A percentile compares a stretch with the other conserved stretches of the same genome.
Evolutionary conservation across 2,797 vertebrate species (phyloP).

Genomic region (Nyctalus aviator): DNA sequence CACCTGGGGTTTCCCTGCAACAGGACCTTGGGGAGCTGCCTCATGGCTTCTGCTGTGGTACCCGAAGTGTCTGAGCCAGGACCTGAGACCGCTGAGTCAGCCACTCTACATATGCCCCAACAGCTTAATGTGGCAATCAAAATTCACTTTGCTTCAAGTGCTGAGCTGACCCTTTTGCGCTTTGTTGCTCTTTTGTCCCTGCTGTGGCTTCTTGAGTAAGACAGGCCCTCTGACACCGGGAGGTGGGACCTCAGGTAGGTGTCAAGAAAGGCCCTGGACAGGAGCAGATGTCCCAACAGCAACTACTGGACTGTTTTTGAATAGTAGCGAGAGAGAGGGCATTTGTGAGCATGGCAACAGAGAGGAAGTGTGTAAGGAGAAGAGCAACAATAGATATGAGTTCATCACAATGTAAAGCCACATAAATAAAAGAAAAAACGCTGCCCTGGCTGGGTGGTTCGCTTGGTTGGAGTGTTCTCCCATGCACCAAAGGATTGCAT

Average conservation of each 20-base stretch:
- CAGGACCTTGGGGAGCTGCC: not conserved
- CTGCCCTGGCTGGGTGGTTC: too few species aligned
- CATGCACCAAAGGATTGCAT: too few species aligned
- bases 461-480: too few species aligned
- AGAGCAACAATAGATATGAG: not conserved
- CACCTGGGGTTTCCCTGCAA: rapidly evolving
- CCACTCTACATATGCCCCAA: too few species aligned
- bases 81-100: not conserved
- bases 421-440: not conserved
- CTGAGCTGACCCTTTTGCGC: not conserved
- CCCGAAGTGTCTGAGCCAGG: rapidly evolving
- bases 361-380: not conserved
- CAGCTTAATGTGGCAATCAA: rapidly evolving
- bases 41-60: not conserved
- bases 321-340: not conserved
- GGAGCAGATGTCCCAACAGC: not conserved
- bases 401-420: not conserved
- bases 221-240: not conserved
- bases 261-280: not conserved
- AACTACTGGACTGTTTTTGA: rapidly evolving
- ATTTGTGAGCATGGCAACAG: not conserved
- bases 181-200: not conserved
- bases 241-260: too few species aligned
- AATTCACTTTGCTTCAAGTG: not conserved
- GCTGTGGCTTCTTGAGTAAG: not conserved